Evolutionary conservation across 2,888 invertebrate genomes (phyloP), one percentile per base, ranked within the genome.

Genomic region (Drosophila parthenogenetica): DNA sequence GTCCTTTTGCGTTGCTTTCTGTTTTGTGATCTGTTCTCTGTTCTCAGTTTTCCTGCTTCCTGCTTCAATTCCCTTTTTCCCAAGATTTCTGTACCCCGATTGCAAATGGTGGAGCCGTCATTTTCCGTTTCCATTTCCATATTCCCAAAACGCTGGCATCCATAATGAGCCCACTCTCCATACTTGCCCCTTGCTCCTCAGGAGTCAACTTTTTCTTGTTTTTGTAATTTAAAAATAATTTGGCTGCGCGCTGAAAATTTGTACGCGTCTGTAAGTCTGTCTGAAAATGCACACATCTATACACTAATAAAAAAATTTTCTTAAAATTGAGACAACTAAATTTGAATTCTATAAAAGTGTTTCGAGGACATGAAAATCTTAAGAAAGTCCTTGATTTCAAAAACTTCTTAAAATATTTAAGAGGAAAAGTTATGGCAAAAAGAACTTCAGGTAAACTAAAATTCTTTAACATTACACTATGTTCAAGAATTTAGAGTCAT

Each of bases 161-260:
- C 77, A 80, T 86, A 82, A 86, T 82, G 83, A 82, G 81, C 69
- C 63, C 49, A 37, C 61, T 59, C 68, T 77, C 3, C 35, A 7
- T 29, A 29, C 8, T 29, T 29, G 29, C 29, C 69, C 63, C 49
- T 32, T 63, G 62, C 68, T 77, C 35, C 35, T 13, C 60, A 32
- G 66, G 61, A 45, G 65, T 69, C 43, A 70, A 66, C 58, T 61
- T 81, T 68, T 69, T 82, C 83, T 70, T 75, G 75, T 86, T 80
- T 29, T 80, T 73, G 81, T 85, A 86, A 85, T 82, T 86, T 86
- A 65, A 69, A 82, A 82, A 86, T 82, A 75, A 82, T 82, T 83
- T 82, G 39, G 62, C 53, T 46, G 45, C 54, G 61, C 75, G 69
- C 53, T 66, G 32, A 32, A 69, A 79, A 68, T 49, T 49, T 66